Evolutionary conservation across 92 coral and sea anemone genomes (phyloP).

Genomic region (Zoanthus solanderi): DNA sequence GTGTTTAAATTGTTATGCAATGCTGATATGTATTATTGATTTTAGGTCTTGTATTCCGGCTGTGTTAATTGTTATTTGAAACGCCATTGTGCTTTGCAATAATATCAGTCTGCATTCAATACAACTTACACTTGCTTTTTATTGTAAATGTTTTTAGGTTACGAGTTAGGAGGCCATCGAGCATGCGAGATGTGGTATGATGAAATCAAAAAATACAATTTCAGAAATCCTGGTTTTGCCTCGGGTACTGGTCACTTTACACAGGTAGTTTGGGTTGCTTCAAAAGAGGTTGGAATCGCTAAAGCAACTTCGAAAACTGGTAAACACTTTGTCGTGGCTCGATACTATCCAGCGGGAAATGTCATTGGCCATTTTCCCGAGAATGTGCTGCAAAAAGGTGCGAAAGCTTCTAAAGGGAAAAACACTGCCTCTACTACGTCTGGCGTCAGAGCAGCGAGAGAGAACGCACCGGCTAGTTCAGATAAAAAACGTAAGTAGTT

Average conservation of each 20-base stretch:
- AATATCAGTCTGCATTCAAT: no score
- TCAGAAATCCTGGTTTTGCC: slow-evolving; percentile 89
- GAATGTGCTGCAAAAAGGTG: slow-evolving; percentile 88
- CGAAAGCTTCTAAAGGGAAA: slow-evolving; percentile 83
- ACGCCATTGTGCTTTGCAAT: no score
- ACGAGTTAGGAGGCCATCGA: slow-evolving; percentile 89
- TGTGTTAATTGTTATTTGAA: no score
- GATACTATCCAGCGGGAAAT: slow-evolving; percentile 94
- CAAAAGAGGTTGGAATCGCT: slow-evolving; percentile 90
- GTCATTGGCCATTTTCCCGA: slow-evolving; percentile 95
- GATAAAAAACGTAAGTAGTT: slow-evolving; percentile 30
- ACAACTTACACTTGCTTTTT: no score
- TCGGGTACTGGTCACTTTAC: slow-evolving; percentile 99
- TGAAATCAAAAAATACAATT: slow-evolving; percentile 90
- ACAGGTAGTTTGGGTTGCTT: slow-evolving; percentile 93
- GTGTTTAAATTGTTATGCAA: no score
- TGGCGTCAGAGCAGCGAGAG: slow-evolving; percentile 31
- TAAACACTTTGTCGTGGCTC: slow-evolving; percentile 96
- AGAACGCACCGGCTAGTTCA: slow-evolving; percentile 68
- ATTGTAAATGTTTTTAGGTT: slow-evolving; percentile 57
- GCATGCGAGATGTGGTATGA: slow-evolving; percentile 99
- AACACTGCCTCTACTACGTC: slow-evolving; percentile 65
- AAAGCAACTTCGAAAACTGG: slow-evolving; percentile 91
- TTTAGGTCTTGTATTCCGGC: no score
- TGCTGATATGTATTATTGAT: no score